These are phyloP conservation scores for Platycercus adscitus DNA, from an alignment of 2,113 vertebrate species.

Conservation along the genomic window DNA sequence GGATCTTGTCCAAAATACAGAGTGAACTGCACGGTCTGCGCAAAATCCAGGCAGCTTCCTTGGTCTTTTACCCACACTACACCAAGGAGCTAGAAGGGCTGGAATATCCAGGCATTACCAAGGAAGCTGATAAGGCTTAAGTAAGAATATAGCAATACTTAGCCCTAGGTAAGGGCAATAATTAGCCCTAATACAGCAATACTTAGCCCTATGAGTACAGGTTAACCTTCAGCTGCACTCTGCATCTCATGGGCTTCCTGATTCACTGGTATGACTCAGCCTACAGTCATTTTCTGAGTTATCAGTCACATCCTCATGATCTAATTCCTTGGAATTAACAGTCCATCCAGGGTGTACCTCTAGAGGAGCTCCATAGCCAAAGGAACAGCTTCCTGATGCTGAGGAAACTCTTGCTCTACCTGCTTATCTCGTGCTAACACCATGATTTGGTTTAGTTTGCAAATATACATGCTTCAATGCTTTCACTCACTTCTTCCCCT, in stretches of 20 bases:
- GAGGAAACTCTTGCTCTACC: not conserved
- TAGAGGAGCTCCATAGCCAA: not conserved
- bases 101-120: not conserved
- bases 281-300: not conserved
- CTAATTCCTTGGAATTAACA: not conserved
- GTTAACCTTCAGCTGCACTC: not conserved
- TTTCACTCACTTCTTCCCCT: not conserved
- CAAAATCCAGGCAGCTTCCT: not conserved
- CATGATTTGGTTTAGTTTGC: not conserved
- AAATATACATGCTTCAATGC: not conserved
- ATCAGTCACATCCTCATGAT: not conserved
- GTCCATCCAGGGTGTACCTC: not conserved
- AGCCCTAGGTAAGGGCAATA: not conserved
- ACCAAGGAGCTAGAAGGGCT: not conserved
- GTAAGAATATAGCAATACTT: not conserved
- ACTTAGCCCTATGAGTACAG: accelerated
- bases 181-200: too few relatives aligned
- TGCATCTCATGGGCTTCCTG: not conserved
- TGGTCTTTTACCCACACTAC: not conserved
- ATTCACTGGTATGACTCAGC: not conserved
- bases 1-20: not conserved
- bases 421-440: not conserved
- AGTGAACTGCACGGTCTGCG: not conserved
- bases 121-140: not conserved
- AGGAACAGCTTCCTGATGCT: not conserved